A percentile compares a stretch with the other conserved stretches of the same genome.
These are phyloP conservation scores for Danionella cerebrum DNA, from an alignment of 2,113 vertebrate species.

Conservation along the genomic window DNA sequence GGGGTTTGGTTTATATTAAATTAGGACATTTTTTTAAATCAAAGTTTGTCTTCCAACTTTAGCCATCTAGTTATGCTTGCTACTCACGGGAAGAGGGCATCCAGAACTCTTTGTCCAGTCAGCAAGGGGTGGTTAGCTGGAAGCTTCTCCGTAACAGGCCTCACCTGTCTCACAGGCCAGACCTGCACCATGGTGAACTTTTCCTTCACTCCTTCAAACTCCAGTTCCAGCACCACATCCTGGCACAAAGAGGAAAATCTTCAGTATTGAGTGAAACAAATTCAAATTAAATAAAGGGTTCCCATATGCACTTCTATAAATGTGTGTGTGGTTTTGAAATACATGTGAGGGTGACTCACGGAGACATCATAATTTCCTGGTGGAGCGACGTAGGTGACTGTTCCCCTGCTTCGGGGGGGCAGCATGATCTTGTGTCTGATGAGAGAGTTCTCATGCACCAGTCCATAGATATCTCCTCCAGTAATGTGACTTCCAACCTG, in stretches of 20 bases:
- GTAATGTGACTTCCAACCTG: constrained; percentile 95
- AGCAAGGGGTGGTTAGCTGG: constrained; percentile 90
- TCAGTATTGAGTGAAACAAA: neutral
- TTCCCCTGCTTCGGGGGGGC: constrained; percentile 86
- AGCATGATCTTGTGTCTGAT: constrained; percentile 98
- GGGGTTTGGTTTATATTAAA: too few species aligned
- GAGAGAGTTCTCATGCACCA: constrained; percentile 88
- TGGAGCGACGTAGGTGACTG: constrained; percentile 89
- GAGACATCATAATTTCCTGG: constrained; percentile 84
- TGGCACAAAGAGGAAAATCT: constrained; percentile 39
- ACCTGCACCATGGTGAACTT: constrained; percentile 96
- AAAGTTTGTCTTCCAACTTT: too few species aligned
- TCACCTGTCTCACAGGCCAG: constrained; percentile 92
- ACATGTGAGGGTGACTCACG: constrained; percentile 61
- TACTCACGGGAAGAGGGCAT: constrained; percentile 93
- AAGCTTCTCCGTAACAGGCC: constrained; percentile 93
- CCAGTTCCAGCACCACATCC: constrained; percentile 94
- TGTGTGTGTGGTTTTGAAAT: neutral
- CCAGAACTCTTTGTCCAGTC: constrained; percentile 90
- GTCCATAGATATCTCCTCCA: constrained; percentile 90
- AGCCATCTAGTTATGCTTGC: neutral
- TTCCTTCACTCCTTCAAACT: constrained; percentile 92
- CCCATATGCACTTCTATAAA: neutral
- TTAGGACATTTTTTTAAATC: too few species aligned
- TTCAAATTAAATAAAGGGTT: neutral